Evolutionary conservation across 2,888 invertebrate genomes (phyloP), one percentile per base, ranked within the genome.

Genomic region (Latrodectus elegans): DNA sequence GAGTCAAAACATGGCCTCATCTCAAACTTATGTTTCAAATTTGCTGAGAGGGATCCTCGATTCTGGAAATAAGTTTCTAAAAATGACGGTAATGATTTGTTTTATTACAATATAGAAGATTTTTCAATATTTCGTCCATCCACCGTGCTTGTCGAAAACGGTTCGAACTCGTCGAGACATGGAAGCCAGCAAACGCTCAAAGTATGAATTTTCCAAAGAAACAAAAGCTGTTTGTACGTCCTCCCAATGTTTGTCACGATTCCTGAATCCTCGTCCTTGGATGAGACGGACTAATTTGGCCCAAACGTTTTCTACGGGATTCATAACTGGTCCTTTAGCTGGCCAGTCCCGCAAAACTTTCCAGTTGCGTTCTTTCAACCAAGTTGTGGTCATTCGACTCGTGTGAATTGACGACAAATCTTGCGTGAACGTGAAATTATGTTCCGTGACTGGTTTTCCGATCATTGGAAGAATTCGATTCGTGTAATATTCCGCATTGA

Each of bases 231-330:
- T 51, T 10, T 49, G 49, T 4, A 76, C 49, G 60, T 60, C 15
- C 8, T 76, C 76, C 76, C 76, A 76, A 8, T 65, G 26, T 51
- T 76, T n/a, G 1, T 17, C 8, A n/a, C n/a, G n/a, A n/a, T n/a
- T n/a, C n/a, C n/a, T n/a, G n/a, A n/a, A n/a, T n/a, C n/a, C n/a
- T n/a, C n/a, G n/a, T n/a, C n/a, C n/a, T n/a, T n/a, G n/a, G n/a
- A n/a, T n/a, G n/a, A n/a, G n/a, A n/a, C n/a, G n/a, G n/a, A n/a
- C n/a, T n/a, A n/a, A n/a, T n/a, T n/a, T n/a, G n/a, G n/a, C n/a
- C n/a, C n/a, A n/a, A n/a, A n/a, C n/a, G n/a, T n/a, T n/a, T n/a
- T n/a, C n/a, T n/a, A n/a, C n/a, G n/a, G n/a, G n/a, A n/a, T n/a
- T n/a, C n/a, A n/a, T n/a, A n/a, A n/a, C n/a, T n/a, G n/a, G n/a